Conservation (phyloP, 1,140 invertebrate genomes). For the Atta colombica region DNA sequence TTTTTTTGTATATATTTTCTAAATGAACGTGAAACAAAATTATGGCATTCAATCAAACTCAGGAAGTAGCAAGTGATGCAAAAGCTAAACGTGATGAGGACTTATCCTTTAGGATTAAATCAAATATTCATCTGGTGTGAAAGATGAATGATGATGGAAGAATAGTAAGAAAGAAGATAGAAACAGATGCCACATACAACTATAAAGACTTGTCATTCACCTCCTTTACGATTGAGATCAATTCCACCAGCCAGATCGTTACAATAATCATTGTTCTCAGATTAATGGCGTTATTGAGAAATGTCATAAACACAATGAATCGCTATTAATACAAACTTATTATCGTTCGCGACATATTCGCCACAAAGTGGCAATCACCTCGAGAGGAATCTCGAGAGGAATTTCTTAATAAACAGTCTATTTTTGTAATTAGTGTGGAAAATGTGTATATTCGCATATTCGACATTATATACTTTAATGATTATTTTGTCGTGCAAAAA, state of each 20-base stretch:
- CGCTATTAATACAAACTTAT: slow-evolving; percentile 13
- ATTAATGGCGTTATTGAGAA: background rate
- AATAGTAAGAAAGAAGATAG: slow-evolving; percentile 36
- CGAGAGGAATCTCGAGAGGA: background rate
- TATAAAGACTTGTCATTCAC: background rate
- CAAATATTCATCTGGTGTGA: slow-evolving; percentile 65
- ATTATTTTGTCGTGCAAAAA: background rate
- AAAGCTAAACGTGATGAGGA: slow-evolving; percentile 70
- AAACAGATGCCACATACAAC: background rate
- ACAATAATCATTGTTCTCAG: background rate
- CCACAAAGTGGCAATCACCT: slow-evolving; percentile 43
- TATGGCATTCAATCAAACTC: slow-evolving; percentile 69
- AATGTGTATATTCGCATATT: background rate
- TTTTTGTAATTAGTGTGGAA: slow-evolving; percentile 6
- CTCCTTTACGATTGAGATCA: background rate
- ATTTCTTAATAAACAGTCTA: slow-evolving; percentile 25
- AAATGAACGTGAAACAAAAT: slow-evolving; percentile 60
- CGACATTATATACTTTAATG: background rate
- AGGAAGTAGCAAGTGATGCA: slow-evolving; percentile 66
- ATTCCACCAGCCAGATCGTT: background rate
- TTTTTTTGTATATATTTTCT: slow-evolving; percentile 1
- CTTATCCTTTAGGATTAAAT: slow-evolving; percentile 70
- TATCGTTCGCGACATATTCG: slow-evolving; percentile 15
- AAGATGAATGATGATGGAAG: slow-evolving; percentile 32
- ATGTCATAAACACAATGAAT: slow-evolving; percentile 34